phyloP scores from a whole-genome alignment of 2,797 vertebrate species.

The Pitangus sulphuratus region DNA sequence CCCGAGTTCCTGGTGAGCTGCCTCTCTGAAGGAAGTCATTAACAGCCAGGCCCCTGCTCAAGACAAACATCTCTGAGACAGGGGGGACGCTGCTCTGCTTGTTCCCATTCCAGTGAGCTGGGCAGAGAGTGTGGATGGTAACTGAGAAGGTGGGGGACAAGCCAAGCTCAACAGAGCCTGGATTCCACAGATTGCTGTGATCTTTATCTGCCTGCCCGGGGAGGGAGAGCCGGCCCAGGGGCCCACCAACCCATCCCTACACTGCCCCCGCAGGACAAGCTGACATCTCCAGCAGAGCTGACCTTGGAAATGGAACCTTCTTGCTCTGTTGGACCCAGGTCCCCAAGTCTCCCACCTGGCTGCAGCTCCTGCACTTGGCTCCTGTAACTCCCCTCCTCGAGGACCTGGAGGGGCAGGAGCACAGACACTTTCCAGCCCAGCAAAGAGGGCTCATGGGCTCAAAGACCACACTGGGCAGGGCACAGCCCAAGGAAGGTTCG shows the following conservation, averaged over 20 bases:
- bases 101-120: not conserved
- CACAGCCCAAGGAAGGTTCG: not conserved
- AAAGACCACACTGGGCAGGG: not conserved
- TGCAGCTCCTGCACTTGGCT: not conserved
- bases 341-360: not conserved
- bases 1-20: not conserved
- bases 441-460: not conserved
- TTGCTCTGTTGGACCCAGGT: not conserved
- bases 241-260: not conserved
- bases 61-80: constrained; percentile 23
- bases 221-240: not conserved
- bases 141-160: constrained; percentile 21
- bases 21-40: not conserved
- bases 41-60: constrained; percentile 10
- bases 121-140: not conserved
- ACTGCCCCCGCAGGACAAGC: not conserved
- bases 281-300: not conserved
- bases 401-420: not conserved
- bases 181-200: constrained; percentile 34
- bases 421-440: fast-evolving
- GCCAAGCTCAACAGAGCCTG: constrained; percentile 16
- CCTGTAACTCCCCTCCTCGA: not conserved
- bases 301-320: not conserved
- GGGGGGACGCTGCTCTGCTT: not conserved
- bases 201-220: not conserved